Conservation (phyloP, 2,797 vertebrate species). For the Tenualosa thibaudeaui region DNA sequence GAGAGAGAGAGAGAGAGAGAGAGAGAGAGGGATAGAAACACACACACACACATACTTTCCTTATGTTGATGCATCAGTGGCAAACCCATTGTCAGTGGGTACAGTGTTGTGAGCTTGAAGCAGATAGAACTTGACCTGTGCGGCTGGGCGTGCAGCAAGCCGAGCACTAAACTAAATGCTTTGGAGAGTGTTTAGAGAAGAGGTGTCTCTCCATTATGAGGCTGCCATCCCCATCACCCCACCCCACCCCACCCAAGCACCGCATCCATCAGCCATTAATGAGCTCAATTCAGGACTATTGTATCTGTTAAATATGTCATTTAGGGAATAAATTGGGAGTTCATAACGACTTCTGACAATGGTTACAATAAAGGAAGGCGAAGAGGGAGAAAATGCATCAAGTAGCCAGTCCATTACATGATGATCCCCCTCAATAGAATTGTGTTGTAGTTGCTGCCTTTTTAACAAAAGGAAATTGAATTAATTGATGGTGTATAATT, state of each 20-base stretch:
- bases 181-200: slow-evolving; percentile 27
- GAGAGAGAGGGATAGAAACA: background rate
- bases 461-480: background rate
- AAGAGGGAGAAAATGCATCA: background rate
- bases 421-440: slow-evolving; percentile 5
- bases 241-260: background rate
- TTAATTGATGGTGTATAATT: background rate
- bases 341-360: slow-evolving; percentile 25
- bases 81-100: background rate
- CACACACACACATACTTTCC: background rate
- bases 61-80: background rate
- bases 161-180: slow-evolving; percentile 39
- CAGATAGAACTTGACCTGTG: slow-evolving; percentile 11
- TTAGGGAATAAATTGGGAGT: slow-evolving; percentile 29
- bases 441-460: background rate
- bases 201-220: slow-evolving; percentile 35
- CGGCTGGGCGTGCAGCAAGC: background rate
- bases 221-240: background rate
- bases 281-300: slow-evolving; percentile 36
- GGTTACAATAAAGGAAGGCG: slow-evolving; percentile 26
- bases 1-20: too few relatives aligned
- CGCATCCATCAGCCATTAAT: slow-evolving; percentile 32
- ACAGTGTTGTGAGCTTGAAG: background rate
- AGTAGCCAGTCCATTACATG: slow-evolving; percentile 9
- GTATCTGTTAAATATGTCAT: slow-evolving; percentile 41